Base-by-base conservation (phyloP, 2,113 vertebrate genomes). In the Poeciliopsis prolifica region DNA sequence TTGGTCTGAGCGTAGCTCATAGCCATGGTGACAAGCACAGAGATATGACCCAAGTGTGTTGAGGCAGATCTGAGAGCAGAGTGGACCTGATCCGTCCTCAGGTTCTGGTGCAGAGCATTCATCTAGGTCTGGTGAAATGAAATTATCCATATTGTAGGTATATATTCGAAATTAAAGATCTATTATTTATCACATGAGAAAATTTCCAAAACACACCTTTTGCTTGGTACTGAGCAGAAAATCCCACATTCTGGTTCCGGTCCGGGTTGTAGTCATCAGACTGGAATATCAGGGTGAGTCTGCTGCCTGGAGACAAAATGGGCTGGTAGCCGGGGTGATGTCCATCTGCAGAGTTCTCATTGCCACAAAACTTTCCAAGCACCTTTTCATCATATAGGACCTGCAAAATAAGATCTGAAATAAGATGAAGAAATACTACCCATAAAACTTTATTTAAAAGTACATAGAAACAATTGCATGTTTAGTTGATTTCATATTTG, bases 1-100 rank as follows among this genome's bases (percentile, higher is more conserved):
- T 28, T 84, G 70, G 66, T 99, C 96, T 24, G 90, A 83, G 77
- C 93, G 95, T 42, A 99, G 95, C 68, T 94, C 87, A 14, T 96
- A 98, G 70, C 97, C 97, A 26, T 91, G 75, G 40, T 31, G 87
- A 89, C 97, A 99, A 60, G 96, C 94, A 73, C 97, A 99, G 87
- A 96, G 91, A 88, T 96, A 98, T 22, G 97, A 94, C 1, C 97
- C 97, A 0, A 96, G 69, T 0, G 95, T 97, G 92, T 99, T 99
- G 88, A 97, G 95, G 83, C 97, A 99, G 69, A 97, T 87, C 51
- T 99, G 97, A 72, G 96, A 92, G 83, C 97, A 99, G 58, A 3
- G 84, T 3, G 90, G 92, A 24, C 78, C 74, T 30, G 89, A 91
- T 73, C 86, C 89, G 5, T 82, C 85, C 42, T 12, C 65, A 42